A percentile compares a stretch with the other conserved stretches of the same genome.
phyloP scores from a whole-genome alignment of 2,113 vertebrate genomes.

The Lates calcarifer region DNA sequence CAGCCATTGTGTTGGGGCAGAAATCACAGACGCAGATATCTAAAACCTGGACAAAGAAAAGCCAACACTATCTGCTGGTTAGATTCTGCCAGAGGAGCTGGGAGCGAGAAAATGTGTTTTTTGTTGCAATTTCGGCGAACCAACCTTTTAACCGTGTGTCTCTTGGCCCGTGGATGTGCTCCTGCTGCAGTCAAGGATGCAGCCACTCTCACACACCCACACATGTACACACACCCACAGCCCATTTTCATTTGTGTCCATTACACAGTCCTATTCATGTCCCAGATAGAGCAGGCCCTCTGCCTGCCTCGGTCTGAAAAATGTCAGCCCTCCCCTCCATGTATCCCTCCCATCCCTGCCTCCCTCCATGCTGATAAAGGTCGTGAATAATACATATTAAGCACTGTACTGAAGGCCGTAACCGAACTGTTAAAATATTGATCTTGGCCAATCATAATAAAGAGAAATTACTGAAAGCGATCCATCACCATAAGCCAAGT shows the following conservation, averaged over 20 bases:
- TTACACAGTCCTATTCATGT: constrained; percentile 70
- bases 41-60: not conserved
- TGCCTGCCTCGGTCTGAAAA: constrained; percentile 60
- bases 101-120: constrained; percentile 17
- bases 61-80: not conserved
- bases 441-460: constrained; percentile 87
- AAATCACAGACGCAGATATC: not conserved
- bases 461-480: constrained; percentile 85
- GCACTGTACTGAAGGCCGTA: constrained; percentile 81
- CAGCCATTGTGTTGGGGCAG: not conserved
- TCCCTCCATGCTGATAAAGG: constrained; percentile 75
- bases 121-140: constrained; percentile 17
- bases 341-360: constrained; percentile 40
- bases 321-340: constrained; percentile 60
- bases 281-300: constrained; percentile 61
- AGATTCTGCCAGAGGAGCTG: not conserved
- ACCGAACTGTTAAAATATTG: constrained; percentile 87
- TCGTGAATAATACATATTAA: constrained; percentile 87
- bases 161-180: constrained; percentile 34
- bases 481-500: constrained; percentile 80
- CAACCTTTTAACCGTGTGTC: constrained; percentile 72
- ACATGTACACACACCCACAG: constrained; percentile 49
- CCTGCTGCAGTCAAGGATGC: constrained; percentile 34
- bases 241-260: constrained; percentile 68
- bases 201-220: constrained; percentile 24